Percentiles rank a stretch among this genome's conserved stretches.
phyloP scores from a whole-genome alignment of 2,113 vertebrate genomes.

The Calidris pugnax region DNA sequence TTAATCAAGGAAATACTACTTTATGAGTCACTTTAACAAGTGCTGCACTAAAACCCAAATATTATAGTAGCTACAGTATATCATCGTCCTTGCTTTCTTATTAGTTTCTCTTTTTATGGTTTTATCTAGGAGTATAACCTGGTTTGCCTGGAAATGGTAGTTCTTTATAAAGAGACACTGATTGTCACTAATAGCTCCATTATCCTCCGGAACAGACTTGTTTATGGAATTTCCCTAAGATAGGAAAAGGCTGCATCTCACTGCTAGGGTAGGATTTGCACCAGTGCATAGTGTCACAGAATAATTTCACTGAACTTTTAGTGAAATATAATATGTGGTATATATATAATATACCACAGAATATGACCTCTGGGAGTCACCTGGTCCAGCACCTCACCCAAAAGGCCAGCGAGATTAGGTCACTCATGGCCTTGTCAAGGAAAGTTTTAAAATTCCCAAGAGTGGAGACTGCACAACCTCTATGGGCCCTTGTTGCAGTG shows the following conservation, averaged over 20 bases:
- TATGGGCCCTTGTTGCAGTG: neutral
- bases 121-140: neutral
- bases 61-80: neutral
- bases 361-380: neutral
- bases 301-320: too few species aligned
- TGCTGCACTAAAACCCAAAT: neutral
- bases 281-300: neutral
- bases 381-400: neutral
- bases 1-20: neutral
- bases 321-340: too few species aligned
- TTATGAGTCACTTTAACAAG: neutral
- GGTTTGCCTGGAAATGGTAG: neutral
- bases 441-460: neutral
- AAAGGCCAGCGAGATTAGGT: neutral
- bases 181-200: neutral
- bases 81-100: neutral
- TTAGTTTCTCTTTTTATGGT: neutral
- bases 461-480: neutral
- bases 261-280: neutral
- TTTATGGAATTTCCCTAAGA: neutral
- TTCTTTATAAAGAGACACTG: neutral
- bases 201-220: neutral
- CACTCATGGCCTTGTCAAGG: neutral
- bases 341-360: neutral
- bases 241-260: neutral